Evolutionary conservation across 2,113 vertebrate species (phyloP).

Genomic region (Scatophagus argus): DNA sequence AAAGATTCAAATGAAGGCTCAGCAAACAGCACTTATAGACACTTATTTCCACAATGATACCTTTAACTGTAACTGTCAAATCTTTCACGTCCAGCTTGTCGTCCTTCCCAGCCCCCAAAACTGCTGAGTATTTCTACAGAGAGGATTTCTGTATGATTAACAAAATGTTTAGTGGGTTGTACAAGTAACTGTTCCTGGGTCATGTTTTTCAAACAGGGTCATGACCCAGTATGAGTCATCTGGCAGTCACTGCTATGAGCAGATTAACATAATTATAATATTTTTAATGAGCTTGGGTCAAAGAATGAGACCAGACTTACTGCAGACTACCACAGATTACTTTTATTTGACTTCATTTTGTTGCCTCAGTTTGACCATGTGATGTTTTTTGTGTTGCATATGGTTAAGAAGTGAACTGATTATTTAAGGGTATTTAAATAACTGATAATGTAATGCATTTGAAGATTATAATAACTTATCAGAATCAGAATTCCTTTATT

Average conservation of each 20-base stretch:
- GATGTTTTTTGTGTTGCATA: neutral
- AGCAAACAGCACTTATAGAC: too few species aligned
- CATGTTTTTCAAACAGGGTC: conserved; percentile 31
- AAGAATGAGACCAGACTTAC: conserved; percentile 7
- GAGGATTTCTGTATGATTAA: neutral
- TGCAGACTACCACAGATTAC: neutral
- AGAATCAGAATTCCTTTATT: too few species aligned
- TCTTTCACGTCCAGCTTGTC: neutral
- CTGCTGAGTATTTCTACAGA: neutral
- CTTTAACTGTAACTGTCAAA: neutral
- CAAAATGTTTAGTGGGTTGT: neutral
- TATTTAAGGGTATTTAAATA: too few species aligned
- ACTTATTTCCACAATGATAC: neutral
- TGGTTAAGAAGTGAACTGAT: neutral
- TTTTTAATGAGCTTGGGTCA: conserved; percentile 25
- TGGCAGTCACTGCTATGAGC: conserved; percentile 15
- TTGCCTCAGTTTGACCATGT: neutral
- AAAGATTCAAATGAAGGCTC: neutral
- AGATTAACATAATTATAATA: conserved; percentile 62
- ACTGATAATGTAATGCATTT: neutral
- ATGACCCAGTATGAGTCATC: conserved; percentile 46
- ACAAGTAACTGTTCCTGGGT: neutral
- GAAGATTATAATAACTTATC: too few species aligned
- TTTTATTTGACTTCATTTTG: neutral
- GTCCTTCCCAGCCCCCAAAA: neutral